Percentiles rank a stretch among this genome's conserved stretches.
Evolutionary conservation across 2,797 vertebrate species (phyloP).

Genomic region (Myiotriccus ornatus): DNA sequence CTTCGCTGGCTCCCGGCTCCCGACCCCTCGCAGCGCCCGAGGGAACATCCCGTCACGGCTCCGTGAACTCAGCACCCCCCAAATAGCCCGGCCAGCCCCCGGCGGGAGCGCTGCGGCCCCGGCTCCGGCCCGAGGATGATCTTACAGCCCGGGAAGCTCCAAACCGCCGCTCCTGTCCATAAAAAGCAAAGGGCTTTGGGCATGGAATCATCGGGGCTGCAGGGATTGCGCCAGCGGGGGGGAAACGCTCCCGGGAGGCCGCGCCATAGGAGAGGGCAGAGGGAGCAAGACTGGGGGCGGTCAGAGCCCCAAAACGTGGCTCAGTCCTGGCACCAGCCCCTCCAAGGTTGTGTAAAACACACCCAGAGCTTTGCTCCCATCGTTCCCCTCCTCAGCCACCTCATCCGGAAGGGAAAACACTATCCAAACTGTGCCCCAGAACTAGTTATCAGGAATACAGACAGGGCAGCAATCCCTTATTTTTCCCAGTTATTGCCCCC

Average conservation of each 20-base stretch:
- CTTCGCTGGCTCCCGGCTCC: not conserved
- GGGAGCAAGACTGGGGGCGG: not conserved
- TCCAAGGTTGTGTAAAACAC: not conserved
- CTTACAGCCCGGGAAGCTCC: not conserved
- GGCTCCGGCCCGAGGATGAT: not conserved
- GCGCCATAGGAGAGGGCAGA: not conserved
- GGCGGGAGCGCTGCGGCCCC: not conserved
- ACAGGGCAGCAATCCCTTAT: not conserved
- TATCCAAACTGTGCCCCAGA: rapidly evolving
- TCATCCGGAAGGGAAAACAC: rapidly evolving
- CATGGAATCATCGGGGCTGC: not conserved
- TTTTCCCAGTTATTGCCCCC: rapidly evolving
- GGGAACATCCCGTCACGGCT: not conserved
- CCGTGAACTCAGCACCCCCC: not conserved
- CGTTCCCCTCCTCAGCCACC: not conserved
- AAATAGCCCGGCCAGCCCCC: not conserved
- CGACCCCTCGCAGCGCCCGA: not conserved
- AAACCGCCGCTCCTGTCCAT: constrained; percentile 29
- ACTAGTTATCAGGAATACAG: not conserved
- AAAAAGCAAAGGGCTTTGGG: constrained; percentile 36
- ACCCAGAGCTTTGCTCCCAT: not conserved
- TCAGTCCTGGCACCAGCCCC: not conserved
- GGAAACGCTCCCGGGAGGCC: not conserved
- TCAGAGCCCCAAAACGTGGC: not conserved
- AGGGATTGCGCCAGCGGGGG: not conserved